Base-by-base conservation (phyloP, 2,797 vertebrate species). In the Molossus alvarezi region DNA sequence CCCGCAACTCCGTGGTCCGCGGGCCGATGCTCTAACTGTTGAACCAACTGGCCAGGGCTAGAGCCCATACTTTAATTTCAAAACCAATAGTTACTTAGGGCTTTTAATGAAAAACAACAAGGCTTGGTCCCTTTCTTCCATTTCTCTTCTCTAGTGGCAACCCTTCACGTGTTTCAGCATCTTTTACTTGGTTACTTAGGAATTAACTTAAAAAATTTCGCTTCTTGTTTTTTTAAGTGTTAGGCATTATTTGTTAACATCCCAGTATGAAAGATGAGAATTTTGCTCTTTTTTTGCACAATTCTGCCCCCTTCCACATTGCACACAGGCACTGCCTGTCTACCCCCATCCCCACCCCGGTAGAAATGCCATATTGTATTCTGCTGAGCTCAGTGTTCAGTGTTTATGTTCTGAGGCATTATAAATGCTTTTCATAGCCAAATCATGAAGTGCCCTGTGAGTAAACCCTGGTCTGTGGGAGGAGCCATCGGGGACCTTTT, bases 141-240 rank as follows among this genome's bases (percentile, higher is more conserved):
- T 57, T 71, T 75, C 21, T 65, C 25, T 91, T 88, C 27, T 69
- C n/a, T 62, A 60, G 23, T 45, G 12, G 11, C 21, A 25, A 15
- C 55, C 41, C 8, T 17, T 33, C 33, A 33, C 33, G 33, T 33
- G 33, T 76, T n/a, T 27, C 21, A 58, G 14, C 33, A 18, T 18
- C 65, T 90, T 62, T 62, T 48, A 57, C 53, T 20, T 48, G 13
- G 55, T 72, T 41, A 57, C 60, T 83, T 88, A 29, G 51, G 41
- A 88, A 25, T 90, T 88, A 37, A 48, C n/a, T 27, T 93, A 81
- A 71, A 89, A 51, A 8, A n/a, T 67, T 18, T 41, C 62, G 48
- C 12, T 58, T 51, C 3, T 48, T 10, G 1, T 82, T 88, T 91
- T 82, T 79, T 25, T 25, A 83, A 45, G 21, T 6, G 8, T 64